Conservation (phyloP, 2,113 vertebrate genomes). For the Spea multiplicata region DNA sequence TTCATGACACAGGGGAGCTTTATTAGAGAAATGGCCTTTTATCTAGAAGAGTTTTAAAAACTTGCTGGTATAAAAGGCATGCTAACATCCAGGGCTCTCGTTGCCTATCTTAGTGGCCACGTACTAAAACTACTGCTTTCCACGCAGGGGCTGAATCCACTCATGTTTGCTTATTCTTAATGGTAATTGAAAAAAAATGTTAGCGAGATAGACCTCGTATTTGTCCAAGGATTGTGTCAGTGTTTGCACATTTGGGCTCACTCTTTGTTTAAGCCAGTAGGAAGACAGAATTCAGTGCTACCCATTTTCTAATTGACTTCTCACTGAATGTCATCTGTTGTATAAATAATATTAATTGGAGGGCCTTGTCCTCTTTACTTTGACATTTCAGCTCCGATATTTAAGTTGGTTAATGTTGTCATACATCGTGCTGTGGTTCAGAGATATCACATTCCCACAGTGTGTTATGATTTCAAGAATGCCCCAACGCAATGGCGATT, state of each 20-base stretch:
- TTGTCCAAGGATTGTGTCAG: constrained; percentile 32
- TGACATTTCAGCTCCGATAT: constrained; percentile 24
- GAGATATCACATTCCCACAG: constrained; percentile 17
- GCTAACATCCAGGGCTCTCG: neutral
- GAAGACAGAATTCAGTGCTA: constrained; percentile 23
- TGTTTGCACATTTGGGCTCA: constrained; percentile 32
- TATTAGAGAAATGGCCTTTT: constrained; percentile 9
- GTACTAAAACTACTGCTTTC: neutral
- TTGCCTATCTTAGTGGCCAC: neutral
- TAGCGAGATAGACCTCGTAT: constrained; percentile 18
- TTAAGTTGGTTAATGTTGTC: constrained; percentile 16
- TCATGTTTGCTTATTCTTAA: constrained; percentile 30
- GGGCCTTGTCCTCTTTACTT: constrained; percentile 10
- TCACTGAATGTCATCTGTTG: constrained; percentile 31
- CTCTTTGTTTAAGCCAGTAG: constrained; percentile 33
- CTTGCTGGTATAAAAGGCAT: constrained; percentile 1
- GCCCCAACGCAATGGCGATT: too few relatives aligned
- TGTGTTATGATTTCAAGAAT: neutral
- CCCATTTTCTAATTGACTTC: constrained; percentile 11
- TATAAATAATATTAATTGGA: constrained; percentile 28
- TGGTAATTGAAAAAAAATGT: constrained; percentile 23
- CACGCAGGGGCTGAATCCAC: neutral
- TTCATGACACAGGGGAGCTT: constrained; percentile 11
- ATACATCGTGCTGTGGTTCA: neutral
- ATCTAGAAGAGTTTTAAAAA: neutral